phyloP scores from a whole-genome alignment of 1,140 invertebrate genomes.

The Hirudo medicinalis region DNA sequence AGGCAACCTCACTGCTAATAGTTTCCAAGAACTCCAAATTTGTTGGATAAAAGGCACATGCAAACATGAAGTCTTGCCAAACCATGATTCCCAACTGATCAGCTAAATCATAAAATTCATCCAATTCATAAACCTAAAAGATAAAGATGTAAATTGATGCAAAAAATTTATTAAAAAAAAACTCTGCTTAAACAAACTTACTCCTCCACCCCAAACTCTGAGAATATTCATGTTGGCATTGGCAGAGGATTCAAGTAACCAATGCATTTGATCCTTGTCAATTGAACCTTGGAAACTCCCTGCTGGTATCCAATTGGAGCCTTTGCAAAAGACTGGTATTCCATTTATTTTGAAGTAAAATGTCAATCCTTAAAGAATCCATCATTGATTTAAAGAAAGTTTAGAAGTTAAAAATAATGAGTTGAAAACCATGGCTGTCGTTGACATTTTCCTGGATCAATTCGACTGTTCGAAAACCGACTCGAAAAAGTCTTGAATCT shows the following conservation, averaged over 20 bases:
- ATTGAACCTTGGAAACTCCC: constrained; percentile 69
- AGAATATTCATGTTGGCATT: constrained; percentile 82
- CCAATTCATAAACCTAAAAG: constrained; percentile 70
- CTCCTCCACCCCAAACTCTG: constrained; percentile 85
- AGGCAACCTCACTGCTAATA: constrained; percentile 62
- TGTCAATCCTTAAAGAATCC: constrained; percentile 49
- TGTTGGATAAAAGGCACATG: constrained; percentile 84
- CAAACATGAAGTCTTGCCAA: constrained; percentile 78
- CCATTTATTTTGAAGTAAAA: constrained; percentile 84
- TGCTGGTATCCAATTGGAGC: constrained; percentile 82
- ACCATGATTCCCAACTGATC: constrained; percentile 43
- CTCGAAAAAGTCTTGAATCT: constrained; percentile 40
- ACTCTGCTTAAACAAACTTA: constrained; percentile 24
- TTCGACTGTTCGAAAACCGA: constrained; percentile 78
- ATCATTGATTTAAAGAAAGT: constrained; percentile 12
- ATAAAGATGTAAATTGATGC: constrained; percentile 10
- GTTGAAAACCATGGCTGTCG: neutral
- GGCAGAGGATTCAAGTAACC: constrained; percentile 56
- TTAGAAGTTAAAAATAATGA: neutral
- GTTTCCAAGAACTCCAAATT: constrained; percentile 55
- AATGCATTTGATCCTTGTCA: constrained; percentile 40
- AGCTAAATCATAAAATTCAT: constrained; percentile 69
- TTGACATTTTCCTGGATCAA: constrained; percentile 43
- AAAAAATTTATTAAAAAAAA: neutral
- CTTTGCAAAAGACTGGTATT: constrained; percentile 82